Evolutionary conservation across 2,888 invertebrate genomes (phyloP).

Genomic region (Aphidius colemani): DNA sequence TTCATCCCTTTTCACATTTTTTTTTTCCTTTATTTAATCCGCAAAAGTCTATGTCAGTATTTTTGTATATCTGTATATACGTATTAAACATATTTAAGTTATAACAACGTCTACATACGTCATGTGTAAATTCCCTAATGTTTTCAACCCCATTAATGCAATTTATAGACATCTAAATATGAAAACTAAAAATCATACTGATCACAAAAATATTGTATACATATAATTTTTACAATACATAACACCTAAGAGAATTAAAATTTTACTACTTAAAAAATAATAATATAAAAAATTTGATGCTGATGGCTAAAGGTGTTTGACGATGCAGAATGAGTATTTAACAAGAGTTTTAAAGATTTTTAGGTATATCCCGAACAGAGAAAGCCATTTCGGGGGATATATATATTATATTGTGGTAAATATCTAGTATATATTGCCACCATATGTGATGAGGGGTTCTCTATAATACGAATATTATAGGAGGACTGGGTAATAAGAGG

Average conservation of each 20-base stretch:
- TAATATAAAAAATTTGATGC: too few relatives aligned
- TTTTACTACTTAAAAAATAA: too few relatives aligned
- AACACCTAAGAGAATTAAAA: too few relatives aligned
- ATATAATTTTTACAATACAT: too few relatives aligned
- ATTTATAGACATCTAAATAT: too few relatives aligned
- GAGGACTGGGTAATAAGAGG: conserved; percentile 36
- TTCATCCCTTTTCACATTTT: conserved; percentile 47
- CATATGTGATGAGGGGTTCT: conserved; percentile 37
- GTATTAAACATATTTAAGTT: too few relatives aligned
- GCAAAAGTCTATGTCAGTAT: conserved; percentile 50
- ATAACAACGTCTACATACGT: too few relatives aligned
- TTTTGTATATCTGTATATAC: conserved; percentile 13
- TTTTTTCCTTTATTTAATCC: conserved; percentile 46
- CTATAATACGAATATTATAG: conserved; percentile 36
- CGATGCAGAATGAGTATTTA: conserved; percentile 18
- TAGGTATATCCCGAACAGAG: neutral
- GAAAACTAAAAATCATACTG: too few relatives aligned
- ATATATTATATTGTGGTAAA: neutral
- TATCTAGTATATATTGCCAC: conserved; percentile 37
- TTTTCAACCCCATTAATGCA: too few relatives aligned
- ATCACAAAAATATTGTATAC: too few relatives aligned
- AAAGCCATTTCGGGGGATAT: conserved; percentile 4
- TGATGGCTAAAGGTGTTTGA: neutral
- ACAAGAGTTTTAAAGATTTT: conserved; percentile 12
- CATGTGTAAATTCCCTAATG: too few relatives aligned